Evolutionary conservation across 2,888 invertebrate genomes (phyloP), one percentile per base, ranked within the genome.

Genomic region (Clunio marinus): DNA sequence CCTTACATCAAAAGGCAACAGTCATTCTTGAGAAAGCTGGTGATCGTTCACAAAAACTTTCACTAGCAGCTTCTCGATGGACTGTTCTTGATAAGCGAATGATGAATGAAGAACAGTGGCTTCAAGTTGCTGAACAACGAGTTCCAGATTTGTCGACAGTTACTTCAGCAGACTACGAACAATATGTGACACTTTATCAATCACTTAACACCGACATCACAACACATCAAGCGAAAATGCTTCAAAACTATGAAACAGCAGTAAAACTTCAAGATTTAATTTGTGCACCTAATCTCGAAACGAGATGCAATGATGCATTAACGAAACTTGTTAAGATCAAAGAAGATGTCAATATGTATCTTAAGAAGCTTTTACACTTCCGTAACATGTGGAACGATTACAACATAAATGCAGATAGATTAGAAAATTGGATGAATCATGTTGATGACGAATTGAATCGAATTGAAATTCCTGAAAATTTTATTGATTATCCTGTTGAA

Each of bases 61-160:
- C 91, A 0, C 80, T 91, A 71, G 91, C 92, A 1, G 91, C 93
- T 8, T 91, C 93, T 0, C 83, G 89, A 59, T 93, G 93, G 93
- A 88, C 88, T 0, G 82, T 88, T 2, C 78, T 93, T 1, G 88
- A 91, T 74, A 88, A 89, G 74, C 88, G 89, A 1, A 87, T 93
- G 82, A 88, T 87, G 71, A 92, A 91, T 73, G 93, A 93, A 78
- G 81, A 84, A 58, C 87, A 88, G 72, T 93, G 93, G 93, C 78
- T 93, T 1, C 86, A 88, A 74, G 89, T 92, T 2, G 91, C 91
- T 22, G 88, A 89, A 74, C 91, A 92, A 77, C 82, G 92, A 72
- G 87, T 92, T 1, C 93, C 93, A 0, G 89, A 91, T 75, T 80
- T 93, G 1, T 86, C 85, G 37, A 87, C 86, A 15, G 89, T 93